Evolutionary conservation across 53 echinoderm and acorn worm genomes (phyloP).

Genomic region (Zoroaster sp.): DNA sequence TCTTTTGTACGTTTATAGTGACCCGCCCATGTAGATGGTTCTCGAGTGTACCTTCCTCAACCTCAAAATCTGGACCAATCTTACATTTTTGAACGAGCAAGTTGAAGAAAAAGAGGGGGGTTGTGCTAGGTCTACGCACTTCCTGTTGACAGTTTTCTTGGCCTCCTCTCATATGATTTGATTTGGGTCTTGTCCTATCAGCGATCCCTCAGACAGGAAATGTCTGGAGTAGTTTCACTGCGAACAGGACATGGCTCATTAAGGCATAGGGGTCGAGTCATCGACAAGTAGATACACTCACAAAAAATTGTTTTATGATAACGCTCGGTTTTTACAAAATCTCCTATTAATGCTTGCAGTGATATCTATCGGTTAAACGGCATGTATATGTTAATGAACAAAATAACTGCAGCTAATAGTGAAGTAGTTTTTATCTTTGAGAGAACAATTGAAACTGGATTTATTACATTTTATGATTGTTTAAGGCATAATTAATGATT

Average conservation of each 20-base stretch:
- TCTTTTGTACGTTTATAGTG: no score
- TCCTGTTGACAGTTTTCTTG: constrained; percentile 39
- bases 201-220: constrained; percentile 35
- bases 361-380: no score
- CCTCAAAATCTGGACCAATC: not conserved
- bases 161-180: constrained; percentile 34
- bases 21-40: no score
- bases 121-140: not conserved
- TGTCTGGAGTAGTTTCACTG: not conserved
- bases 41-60: no score
- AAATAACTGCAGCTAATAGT: no score
- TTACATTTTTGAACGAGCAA: not conserved
- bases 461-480: no score
- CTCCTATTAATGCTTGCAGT: not conserved
- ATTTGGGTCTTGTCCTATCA: constrained; percentile 48
- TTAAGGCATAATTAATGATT: no score
- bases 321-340: not conserved
- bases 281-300: no score
- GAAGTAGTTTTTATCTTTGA: no score
- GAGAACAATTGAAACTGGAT: no score
- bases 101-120: not conserved
- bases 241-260: constrained; percentile 51
- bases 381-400: no score
- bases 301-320: no score
- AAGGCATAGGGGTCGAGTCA: constrained; percentile 8